phyloP scores from a whole-genome alignment of 1,140 invertebrate species.

The Euura saliciscinereae region DNA sequence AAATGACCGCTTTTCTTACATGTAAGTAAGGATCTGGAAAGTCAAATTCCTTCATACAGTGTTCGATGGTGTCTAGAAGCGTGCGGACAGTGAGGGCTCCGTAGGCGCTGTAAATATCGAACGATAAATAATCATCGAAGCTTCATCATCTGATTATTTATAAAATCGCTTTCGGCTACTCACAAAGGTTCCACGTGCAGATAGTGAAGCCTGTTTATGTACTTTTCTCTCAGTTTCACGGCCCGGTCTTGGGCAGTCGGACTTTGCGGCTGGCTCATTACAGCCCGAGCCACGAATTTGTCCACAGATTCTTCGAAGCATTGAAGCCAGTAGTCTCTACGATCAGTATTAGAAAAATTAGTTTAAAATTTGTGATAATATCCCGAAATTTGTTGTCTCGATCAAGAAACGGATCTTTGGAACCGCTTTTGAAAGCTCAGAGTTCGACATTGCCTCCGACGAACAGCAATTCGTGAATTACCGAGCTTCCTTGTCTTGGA shows the following conservation, averaged over 20 bases:
- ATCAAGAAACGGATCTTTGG: conserved; percentile 9
- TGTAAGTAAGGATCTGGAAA: conserved; percentile 92
- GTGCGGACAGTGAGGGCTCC: conserved; percentile 86
- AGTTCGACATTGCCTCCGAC: conserved; percentile 16
- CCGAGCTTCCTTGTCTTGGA: conserved; percentile 81
- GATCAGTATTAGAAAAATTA: conserved; percentile 21
- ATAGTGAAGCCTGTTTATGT: conserved; percentile 79
- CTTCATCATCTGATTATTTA: conserved; percentile 31
- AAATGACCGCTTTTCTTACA: conserved; percentile 61
- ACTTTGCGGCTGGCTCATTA: conserved; percentile 76
- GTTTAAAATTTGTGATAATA: neutral
- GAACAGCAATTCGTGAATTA: conserved; percentile 26
- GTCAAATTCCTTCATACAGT: conserved; percentile 86
- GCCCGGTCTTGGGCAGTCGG: conserved; percentile 79
- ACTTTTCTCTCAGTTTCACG: conserved; percentile 82
- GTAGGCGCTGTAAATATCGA: conserved; percentile 71
- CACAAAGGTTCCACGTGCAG: conserved; percentile 82
- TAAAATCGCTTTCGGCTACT: conserved; percentile 43
- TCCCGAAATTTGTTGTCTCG: conserved; percentile 7
- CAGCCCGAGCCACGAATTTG: conserved; percentile 78
- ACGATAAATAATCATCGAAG: conserved; percentile 9
- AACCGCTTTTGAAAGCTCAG: conserved; percentile 16
- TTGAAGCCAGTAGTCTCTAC: conserved; percentile 87
- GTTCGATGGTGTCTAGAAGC: conserved; percentile 90
- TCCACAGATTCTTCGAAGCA: conserved; percentile 86